These are phyloP conservation scores for Scolanthus callimorphus DNA, from an alignment of 92 coral and sea anemone species.

Conservation along the genomic window DNA sequence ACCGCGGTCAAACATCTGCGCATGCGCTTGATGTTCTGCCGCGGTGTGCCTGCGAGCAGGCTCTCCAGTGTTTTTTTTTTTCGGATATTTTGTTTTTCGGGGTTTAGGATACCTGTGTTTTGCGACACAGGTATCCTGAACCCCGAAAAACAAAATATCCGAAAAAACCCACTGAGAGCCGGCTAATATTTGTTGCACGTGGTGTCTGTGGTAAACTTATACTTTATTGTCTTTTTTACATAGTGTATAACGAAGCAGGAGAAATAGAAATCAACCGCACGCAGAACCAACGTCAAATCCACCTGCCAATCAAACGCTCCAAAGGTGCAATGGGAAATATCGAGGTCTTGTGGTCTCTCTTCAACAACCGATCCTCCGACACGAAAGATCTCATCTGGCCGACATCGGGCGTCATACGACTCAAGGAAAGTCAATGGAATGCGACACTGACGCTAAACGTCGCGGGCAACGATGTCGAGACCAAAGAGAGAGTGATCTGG, in stretches of 20 bases:
- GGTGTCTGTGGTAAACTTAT: no score
- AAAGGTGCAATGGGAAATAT: constrained; percentile 89
- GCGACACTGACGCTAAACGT: constrained; percentile 50
- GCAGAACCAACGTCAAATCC: constrained; percentile 45
- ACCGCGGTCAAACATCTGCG: no score
- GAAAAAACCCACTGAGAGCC: no score
- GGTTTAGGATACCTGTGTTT: no score
- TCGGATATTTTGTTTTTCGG: no score
- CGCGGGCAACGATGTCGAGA: constrained; percentile 35
- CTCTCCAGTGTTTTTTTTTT: no score
- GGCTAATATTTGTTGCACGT: no score
- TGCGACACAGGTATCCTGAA: no score
- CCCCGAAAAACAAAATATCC: no score
- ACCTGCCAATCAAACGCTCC: constrained; percentile 75
- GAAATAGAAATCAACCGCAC: constrained; percentile 51
- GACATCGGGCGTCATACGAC: constrained; percentile 41
- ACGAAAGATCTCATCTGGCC: constrained; percentile 66
- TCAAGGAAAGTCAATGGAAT: constrained; percentile 86
- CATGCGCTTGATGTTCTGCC: no score
- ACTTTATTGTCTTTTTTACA: not conserved
- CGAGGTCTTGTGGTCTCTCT: constrained; percentile 67
- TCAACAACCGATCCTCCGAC: constrained; percentile 45
- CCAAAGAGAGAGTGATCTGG: constrained; percentile 42
- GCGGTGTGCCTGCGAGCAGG: no score
- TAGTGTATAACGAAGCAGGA: constrained; percentile 63